Evolutionary conservation across 2,113 vertebrate species (phyloP).

Genomic region (Morphnarchus princeps): DNA sequence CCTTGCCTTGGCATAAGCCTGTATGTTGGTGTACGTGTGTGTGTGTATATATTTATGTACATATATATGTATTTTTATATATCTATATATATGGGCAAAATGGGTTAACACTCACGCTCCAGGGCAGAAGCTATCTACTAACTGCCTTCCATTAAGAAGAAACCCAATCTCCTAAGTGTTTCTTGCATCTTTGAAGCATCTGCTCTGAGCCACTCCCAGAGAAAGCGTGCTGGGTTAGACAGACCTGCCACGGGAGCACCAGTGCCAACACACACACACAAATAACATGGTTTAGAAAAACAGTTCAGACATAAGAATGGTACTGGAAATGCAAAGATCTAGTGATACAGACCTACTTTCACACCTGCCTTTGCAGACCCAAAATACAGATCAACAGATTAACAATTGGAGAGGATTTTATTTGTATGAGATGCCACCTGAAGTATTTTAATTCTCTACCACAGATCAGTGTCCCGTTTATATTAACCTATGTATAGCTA

Average conservation of each 20-base stretch:
- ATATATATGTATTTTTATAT: neutral
- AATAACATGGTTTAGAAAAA: neutral
- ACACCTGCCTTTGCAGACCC: neutral
- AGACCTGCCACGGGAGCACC: neutral
- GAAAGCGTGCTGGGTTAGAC: rapidly evolving
- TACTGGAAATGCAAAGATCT: neutral
- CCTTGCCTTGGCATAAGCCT: neutral
- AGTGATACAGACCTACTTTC: too few relatives aligned
- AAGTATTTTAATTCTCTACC: neutral
- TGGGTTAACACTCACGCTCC: neutral
- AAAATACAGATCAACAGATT: neutral
- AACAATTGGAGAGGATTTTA: neutral
- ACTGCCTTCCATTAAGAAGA: neutral
- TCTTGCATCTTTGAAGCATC: neutral
- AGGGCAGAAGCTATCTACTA: neutral
- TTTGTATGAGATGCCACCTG: neutral
- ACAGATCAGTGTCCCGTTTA: neutral
- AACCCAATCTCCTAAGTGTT: neutral
- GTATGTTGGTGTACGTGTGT: rapidly evolving
- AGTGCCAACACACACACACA: rapidly evolving
- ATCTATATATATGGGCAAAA: neutral
- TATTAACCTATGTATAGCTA: neutral
- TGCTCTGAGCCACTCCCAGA: neutral
- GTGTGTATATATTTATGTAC: neutral
- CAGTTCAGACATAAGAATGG: neutral